phyloP scores from a whole-genome alignment of 1,140 invertebrate species.

The Neodiprion fabricii region DNA sequence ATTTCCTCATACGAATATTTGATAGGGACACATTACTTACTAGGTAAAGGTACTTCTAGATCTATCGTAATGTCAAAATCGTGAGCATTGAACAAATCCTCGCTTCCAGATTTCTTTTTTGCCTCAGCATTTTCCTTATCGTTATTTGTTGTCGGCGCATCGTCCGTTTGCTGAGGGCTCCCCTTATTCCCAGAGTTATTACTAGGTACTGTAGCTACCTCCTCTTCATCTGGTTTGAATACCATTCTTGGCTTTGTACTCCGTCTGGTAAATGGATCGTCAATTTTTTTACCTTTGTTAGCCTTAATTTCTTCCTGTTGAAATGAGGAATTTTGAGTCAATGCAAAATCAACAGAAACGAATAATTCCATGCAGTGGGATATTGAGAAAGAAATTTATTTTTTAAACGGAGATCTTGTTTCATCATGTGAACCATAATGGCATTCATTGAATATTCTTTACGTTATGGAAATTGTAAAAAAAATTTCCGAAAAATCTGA shows the following conservation, averaged over 20 bases:
- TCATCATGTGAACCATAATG: neutral
- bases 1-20: neutral
- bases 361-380: conserved; percentile 4
- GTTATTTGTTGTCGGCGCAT: conserved; percentile 35
- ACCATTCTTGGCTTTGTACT: conserved; percentile 90
- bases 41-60: conserved; percentile 82
- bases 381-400: conserved; percentile 8
- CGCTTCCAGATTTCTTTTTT: conserved; percentile 62
- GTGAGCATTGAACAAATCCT: conserved; percentile 89
- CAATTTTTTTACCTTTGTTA: conserved; percentile 82
- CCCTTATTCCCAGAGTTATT: conserved; percentile 29
- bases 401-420: conserved; percentile 12
- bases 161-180: conserved; percentile 27
- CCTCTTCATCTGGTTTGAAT: conserved; percentile 69
- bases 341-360: neutral
- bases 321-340: conserved; percentile 29
- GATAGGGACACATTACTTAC: conserved; percentile 62
- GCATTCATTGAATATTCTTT: neutral
- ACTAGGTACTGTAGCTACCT: conserved; percentile 34
- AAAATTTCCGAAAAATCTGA: conserved; percentile 15
- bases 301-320: conserved; percentile 71
- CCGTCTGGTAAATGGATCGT: conserved; percentile 93
- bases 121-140: conserved; percentile 50
- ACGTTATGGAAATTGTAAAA: conserved; percentile 12
- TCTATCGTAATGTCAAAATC: conserved; percentile 97